These are phyloP conservation scores for Trigoniulus corallinus DNA, from an alignment of 1,140 invertebrate species.

Conservation along the genomic window DNA sequence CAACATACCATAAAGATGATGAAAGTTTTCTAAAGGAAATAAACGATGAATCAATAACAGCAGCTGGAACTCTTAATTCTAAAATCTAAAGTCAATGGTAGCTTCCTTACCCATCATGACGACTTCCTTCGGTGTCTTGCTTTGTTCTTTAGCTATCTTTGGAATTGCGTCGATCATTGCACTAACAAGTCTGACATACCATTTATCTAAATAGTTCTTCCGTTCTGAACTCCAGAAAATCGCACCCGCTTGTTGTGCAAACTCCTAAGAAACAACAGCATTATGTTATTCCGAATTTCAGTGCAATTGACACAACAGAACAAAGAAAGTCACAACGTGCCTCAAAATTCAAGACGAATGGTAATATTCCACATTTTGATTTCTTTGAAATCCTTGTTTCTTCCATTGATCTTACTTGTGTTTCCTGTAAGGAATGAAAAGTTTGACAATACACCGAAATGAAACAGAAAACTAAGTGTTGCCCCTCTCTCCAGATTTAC, in stretches of 20 bases:
- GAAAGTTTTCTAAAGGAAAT: slow-evolving; percentile 73
- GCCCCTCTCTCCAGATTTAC: slow-evolving; percentile 20
- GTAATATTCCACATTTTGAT: slow-evolving; percentile 77
- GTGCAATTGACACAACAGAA: slow-evolving; percentile 1
- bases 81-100: not conserved
- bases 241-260: slow-evolving; percentile 66
- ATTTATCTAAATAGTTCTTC: slow-evolving; percentile 88
- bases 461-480: slow-evolving; percentile 1
- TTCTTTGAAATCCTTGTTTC: slow-evolving; percentile 50
- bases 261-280: slow-evolving; percentile 36
- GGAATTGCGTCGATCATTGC: slow-evolving; percentile 76
- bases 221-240: slow-evolving; percentile 76
- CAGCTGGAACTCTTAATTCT: no score
- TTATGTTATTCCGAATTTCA: not conserved
- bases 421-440: slow-evolving; percentile 30
- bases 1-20: slow-evolving; percentile 59
- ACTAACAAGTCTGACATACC: slow-evolving; percentile 67
- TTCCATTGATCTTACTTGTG: slow-evolving; percentile 63
- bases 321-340: slow-evolving; percentile 20
- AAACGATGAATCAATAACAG: not conserved
- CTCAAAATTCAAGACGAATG: slow-evolving; percentile 81
- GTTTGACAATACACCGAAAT: not conserved
- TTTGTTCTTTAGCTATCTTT: slow-evolving; percentile 63
- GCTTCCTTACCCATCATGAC: slow-evolving; percentile 62
- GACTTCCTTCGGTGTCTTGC: slow-evolving; percentile 85